These are phyloP conservation scores for Aselliscus stoliczkanus DNA, from an alignment of 2,797 vertebrate species.

Conservation along the genomic window DNA sequence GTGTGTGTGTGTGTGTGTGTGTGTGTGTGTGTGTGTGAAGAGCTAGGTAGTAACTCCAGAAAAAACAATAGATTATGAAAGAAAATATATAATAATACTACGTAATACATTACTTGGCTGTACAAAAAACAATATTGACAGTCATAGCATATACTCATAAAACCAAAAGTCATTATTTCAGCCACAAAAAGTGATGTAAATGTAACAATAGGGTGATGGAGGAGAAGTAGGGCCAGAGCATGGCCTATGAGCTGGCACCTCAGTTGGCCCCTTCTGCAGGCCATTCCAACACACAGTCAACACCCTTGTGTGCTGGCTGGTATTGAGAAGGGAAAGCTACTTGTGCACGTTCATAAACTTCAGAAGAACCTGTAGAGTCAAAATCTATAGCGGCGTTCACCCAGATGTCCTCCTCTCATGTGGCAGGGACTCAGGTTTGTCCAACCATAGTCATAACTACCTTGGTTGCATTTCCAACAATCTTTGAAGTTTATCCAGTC, in stretches of 20 bases:
- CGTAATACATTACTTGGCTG: not conserved
- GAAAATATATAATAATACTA: not conserved
- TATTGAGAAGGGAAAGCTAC: not conserved
- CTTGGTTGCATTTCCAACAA: not conserved
- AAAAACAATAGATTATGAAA: not conserved
- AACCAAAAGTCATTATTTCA: not conserved
- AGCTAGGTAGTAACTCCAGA: not conserved
- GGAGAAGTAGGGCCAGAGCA: not conserved
- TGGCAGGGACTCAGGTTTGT: not conserved
- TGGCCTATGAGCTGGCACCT: not conserved
- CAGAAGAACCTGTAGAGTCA: not conserved
- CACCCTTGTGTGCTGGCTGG: not conserved
- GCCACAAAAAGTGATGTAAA: not conserved
- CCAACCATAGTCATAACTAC: not conserved
- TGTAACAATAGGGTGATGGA: not conserved
- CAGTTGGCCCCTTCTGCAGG: not conserved
- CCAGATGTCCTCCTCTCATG: not conserved
- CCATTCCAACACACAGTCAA: not conserved
- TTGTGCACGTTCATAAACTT: not conserved
- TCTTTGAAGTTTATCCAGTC: not conserved
- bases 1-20: not conserved
- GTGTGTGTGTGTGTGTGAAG: not conserved
- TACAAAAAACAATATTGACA: slow-evolving; percentile 11
- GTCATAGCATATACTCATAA: not conserved
- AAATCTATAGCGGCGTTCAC: not conserved